Conservation (phyloP, 2,113 vertebrate genomes). For the Cairina moschata region DNA sequence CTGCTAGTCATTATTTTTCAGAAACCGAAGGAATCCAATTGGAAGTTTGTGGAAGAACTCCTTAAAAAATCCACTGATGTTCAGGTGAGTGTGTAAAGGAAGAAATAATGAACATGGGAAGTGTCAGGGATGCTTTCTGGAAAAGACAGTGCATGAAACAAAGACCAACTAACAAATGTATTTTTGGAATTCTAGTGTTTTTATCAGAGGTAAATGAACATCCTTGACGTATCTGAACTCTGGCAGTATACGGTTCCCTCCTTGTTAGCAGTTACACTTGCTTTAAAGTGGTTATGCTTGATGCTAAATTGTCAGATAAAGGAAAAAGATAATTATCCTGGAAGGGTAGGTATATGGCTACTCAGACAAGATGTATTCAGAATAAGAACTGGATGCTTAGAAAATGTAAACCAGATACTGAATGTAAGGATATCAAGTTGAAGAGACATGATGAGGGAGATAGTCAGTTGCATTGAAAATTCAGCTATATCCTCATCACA, state of each 20-base stretch:
- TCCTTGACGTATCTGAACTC: not conserved
- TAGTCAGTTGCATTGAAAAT: constrained; percentile 80
- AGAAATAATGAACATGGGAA: not conserved
- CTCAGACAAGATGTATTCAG: constrained; percentile 77
- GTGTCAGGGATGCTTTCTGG: not conserved
- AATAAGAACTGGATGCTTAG: constrained; percentile 74
- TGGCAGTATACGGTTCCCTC: constrained; percentile 6
- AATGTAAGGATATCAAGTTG: constrained; percentile 72
- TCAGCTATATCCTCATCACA: constrained; percentile 80
- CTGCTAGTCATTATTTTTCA: constrained; percentile 67
- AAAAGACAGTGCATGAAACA: not conserved
- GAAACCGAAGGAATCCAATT: constrained; percentile 87
- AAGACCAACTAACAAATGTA: not conserved
- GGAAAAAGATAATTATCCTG: constrained; percentile 75
- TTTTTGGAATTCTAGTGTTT: constrained; percentile 43
- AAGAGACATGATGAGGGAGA: constrained; percentile 77
- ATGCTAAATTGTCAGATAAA: constrained; percentile 74
- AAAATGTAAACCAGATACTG: constrained; percentile 70
- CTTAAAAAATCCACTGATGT: constrained; percentile 84
- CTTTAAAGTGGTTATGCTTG: constrained; percentile 68
- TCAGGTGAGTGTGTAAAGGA: constrained; percentile 79
- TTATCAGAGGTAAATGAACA: constrained; percentile 32
- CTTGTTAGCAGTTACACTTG: constrained; percentile 51
- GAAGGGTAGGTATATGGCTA: constrained; percentile 56
- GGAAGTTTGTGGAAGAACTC: constrained; percentile 89